These are phyloP conservation scores for Porites cylindrica DNA, from an alignment of 92 coral and sea anemone species.

Conservation along the genomic window DNA sequence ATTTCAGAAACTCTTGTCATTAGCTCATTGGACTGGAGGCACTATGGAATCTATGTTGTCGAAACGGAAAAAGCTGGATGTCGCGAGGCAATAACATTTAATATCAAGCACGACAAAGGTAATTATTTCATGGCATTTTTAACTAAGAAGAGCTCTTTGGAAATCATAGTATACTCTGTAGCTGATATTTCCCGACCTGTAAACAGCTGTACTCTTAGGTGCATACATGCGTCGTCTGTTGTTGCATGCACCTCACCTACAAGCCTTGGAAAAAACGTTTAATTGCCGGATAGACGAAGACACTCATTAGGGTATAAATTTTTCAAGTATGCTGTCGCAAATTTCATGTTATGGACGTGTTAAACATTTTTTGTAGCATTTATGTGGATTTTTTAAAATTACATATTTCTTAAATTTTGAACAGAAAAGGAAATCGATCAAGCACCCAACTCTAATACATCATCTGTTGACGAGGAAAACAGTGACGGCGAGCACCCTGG, in stretches of 20 bases:
- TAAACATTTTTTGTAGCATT: neutral
- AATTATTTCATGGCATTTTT: neutral
- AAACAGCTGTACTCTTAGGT: too few relatives aligned
- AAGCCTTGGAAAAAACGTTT: too few relatives aligned
- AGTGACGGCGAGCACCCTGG: neutral
- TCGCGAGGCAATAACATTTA: conserved; percentile 46
- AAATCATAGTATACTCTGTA: too few relatives aligned
- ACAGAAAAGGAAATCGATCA: conserved; percentile 1
- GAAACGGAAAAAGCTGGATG: conserved; percentile 71
- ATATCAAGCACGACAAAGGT: conserved; percentile 79
- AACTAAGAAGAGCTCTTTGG: too few relatives aligned
- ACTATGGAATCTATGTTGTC: conserved; percentile 79
- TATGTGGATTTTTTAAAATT: neutral
- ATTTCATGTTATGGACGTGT: too few relatives aligned
- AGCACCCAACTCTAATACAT: neutral
- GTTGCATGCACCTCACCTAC: too few relatives aligned
- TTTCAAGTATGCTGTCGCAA: too few relatives aligned
- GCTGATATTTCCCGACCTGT: too few relatives aligned
- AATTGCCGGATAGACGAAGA: too few relatives aligned
- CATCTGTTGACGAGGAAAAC: neutral
- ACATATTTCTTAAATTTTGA: neutral
- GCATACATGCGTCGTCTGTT: too few relatives aligned
- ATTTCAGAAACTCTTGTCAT: conserved; percentile 74
- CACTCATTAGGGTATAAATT: too few relatives aligned
- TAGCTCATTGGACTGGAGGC: conserved; percentile 74